Evolutionary conservation across 2,113 vertebrate genomes (phyloP).

Genomic region (Gymnobelideus leadbeateri): DNA sequence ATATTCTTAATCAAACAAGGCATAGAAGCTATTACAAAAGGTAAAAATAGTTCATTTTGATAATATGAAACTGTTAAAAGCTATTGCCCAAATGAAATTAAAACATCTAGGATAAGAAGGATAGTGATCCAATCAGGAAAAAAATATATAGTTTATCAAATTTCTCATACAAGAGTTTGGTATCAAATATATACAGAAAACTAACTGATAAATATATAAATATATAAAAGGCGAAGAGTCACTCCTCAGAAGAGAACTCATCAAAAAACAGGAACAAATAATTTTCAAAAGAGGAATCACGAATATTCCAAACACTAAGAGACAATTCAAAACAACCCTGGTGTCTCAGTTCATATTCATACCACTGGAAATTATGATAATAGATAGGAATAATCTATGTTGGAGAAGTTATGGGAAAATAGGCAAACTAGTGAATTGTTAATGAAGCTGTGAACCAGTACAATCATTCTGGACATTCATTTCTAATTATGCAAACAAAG

Average conservation of each 20-base stretch:
- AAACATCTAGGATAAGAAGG: background rate
- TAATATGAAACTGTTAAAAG: background rate
- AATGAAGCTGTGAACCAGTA: background rate
- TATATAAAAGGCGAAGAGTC: background rate
- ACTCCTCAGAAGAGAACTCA: background rate
- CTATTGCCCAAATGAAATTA: background rate
- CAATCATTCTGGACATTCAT: background rate
- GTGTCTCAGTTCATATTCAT: background rate
- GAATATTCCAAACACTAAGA: background rate
- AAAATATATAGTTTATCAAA: background rate
- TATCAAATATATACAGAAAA: background rate
- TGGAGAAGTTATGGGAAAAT: background rate
- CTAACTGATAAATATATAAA: background rate
- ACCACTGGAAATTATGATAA: background rate
- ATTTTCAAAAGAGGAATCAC: background rate
- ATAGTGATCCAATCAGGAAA: background rate
- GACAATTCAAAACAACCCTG: background rate
- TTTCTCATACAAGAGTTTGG: background rate
- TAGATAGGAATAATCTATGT: background rate
- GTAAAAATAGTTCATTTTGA: background rate
- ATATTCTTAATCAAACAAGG: background rate
- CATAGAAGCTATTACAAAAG: background rate
- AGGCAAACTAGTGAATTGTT: background rate
- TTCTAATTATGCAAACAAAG: background rate
- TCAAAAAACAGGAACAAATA: background rate